A percentile compares a stretch with the other conserved stretches of the same genome.
phyloP scores from a whole-genome alignment of 2,888 invertebrate species.

The Polylopha cassiicola region DNA sequence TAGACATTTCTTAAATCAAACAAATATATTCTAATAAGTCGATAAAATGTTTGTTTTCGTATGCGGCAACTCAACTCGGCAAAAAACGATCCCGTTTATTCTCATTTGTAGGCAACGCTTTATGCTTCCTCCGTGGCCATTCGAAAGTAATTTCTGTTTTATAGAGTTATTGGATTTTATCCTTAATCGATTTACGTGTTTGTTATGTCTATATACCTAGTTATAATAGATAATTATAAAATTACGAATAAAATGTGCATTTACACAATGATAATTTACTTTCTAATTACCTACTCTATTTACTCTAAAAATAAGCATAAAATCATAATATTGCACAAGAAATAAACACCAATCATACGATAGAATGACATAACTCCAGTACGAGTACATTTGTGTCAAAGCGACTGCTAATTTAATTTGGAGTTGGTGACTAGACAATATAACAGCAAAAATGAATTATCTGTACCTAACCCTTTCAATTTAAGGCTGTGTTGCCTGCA shows the following conservation, averaged over 20 bases:
- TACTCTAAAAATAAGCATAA: too few relatives aligned
- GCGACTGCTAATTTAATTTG: conserved; percentile 42
- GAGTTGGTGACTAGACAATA: conserved; percentile 41
- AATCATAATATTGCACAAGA: too few relatives aligned
- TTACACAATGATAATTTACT: too few relatives aligned
- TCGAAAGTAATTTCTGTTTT: conserved; percentile 37
- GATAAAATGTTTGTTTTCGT: conserved; percentile 22
- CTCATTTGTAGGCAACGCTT: conserved; percentile 36
- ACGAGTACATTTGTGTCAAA: conserved; percentile 26
- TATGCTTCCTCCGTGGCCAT: conserved; percentile 31
- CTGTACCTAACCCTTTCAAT: conserved; percentile 50
- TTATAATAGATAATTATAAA: conserved; percentile 4
- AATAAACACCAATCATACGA: too few relatives aligned
- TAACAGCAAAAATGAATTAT: conserved; percentile 60
- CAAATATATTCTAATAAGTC: conserved; percentile 10
- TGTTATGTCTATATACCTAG: conserved; percentile 8
- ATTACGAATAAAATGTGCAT: conserved; percentile 15
- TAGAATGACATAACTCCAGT: too few relatives aligned
- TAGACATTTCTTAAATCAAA: too few relatives aligned
- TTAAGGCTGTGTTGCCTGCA: conserved; percentile 28
- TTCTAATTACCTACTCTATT: not conserved
- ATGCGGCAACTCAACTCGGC: conserved; percentile 34
- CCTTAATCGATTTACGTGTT: conserved; percentile 8
- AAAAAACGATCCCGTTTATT: conserved; percentile 46
- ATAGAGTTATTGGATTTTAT: conserved; percentile 55